Evolutionary conservation across 2,888 invertebrate genomes (phyloP).

Genomic region (Heliconius cydno): DNA sequence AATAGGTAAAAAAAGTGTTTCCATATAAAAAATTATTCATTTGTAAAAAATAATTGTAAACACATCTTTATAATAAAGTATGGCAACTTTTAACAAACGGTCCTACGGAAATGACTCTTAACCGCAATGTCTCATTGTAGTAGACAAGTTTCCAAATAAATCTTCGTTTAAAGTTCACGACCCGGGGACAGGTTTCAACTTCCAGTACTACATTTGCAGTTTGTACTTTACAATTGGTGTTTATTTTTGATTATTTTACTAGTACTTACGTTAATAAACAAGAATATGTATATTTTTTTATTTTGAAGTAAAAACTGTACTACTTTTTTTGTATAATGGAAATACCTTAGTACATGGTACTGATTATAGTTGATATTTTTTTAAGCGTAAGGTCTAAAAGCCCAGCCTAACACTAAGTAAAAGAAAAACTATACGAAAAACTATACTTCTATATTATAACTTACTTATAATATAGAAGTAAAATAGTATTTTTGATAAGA

Average conservation of each 20-base stretch:
- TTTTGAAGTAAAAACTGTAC: background rate
- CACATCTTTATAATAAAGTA: constrained; percentile 13
- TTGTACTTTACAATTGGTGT: constrained; percentile 2
- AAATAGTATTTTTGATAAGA: too few relatives aligned
- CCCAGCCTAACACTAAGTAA: too few relatives aligned
- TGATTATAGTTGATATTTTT: too few relatives aligned
- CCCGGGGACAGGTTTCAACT: constrained; percentile 31
- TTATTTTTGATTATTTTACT: background rate
- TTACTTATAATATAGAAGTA: too few relatives aligned
- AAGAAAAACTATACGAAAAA: too few relatives aligned
- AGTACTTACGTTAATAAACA: background rate
- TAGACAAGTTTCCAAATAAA: constrained; percentile 51
- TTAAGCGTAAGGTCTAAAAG: too few relatives aligned
- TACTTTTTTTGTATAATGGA: too few relatives aligned
- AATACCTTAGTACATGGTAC: too few relatives aligned
- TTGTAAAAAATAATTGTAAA: constrained; percentile 3
- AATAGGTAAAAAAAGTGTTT: background rate
- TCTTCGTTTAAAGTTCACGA: constrained; percentile 43
- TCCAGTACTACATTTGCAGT: constrained; percentile 12
- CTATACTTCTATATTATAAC: too few relatives aligned
- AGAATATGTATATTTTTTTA: background rate
- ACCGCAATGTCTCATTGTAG: constrained; percentile 41
- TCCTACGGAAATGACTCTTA: constrained; percentile 39
- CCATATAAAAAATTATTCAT: background rate
- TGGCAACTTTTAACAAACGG: constrained; percentile 43